Percentiles rank a stretch among this genome's conserved stretches.
phyloP scores from a whole-genome alignment of 2,797 vertebrate genomes.

The Aeoliscus strigatus region DNA sequence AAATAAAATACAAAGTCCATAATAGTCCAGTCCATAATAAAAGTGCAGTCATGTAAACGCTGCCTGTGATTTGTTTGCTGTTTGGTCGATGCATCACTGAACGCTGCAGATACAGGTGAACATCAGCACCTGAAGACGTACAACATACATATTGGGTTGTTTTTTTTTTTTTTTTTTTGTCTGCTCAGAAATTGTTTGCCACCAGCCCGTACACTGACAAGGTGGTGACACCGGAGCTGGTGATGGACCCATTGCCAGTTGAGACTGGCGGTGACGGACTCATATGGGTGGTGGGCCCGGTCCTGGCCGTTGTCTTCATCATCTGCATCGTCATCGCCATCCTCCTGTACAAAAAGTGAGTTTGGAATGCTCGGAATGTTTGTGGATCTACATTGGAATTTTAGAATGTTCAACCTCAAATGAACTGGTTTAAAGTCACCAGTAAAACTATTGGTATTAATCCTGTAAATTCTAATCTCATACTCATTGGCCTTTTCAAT shows the following conservation, averaged over 20 bases:
- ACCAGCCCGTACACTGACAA: constrained; percentile 92
- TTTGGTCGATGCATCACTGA: too few species aligned
- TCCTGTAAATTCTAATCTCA: too few species aligned
- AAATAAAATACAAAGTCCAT: too few species aligned
- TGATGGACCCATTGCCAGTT: constrained; percentile 78
- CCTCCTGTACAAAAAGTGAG: constrained; percentile 96
- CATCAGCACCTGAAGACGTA: too few species aligned
- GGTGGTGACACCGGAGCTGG: constrained; percentile 81
- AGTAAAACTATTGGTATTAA: too few species aligned
- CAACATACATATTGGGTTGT: too few species aligned
- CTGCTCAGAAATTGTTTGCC: constrained; percentile 79
- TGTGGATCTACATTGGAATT: constrained; percentile 9
- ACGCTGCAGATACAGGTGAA: too few species aligned
- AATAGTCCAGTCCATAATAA: too few species aligned
- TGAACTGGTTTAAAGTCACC: constrained; percentile 7
- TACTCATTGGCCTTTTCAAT: too few species aligned
- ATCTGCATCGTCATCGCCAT: constrained; percentile 96
- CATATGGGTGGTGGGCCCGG: constrained; percentile 94
- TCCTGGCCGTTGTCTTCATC: constrained; percentile 92
- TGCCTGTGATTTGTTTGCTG: too few species aligned
- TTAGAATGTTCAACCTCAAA: constrained; percentile 40
- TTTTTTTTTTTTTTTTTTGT: too few species aligned
- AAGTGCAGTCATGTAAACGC: too few species aligned
- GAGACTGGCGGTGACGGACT: constrained; percentile 88
- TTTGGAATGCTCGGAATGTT: constrained; percentile 17